These are phyloP conservation scores for Ctenicera cuprea DNA, from an alignment of 2,888 invertebrate genomes.

Conservation along the genomic window DNA sequence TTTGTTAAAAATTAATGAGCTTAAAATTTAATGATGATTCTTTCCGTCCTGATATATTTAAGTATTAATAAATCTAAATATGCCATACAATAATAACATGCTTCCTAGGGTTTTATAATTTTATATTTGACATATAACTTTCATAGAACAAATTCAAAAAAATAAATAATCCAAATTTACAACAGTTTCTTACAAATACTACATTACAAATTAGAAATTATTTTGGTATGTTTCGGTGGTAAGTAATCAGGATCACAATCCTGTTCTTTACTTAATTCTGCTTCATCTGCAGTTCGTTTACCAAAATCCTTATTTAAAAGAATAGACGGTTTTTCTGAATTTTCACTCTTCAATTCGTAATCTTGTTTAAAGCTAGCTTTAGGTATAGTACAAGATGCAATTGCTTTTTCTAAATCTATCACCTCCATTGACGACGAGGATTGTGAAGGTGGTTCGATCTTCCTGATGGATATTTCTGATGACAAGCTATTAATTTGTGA, in stretches of 20 bases:
- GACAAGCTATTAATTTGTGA: conserved; percentile 57
- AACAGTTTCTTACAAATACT: background rate
- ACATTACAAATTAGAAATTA: background rate
- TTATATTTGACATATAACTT: conserved; percentile 1
- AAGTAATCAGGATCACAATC: conserved; percentile 25
- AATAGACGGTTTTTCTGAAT: conserved; percentile 5
- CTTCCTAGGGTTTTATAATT: conserved; percentile 30
- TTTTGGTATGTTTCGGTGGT: conserved; percentile 10
- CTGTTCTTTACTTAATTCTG: conserved; percentile 9
- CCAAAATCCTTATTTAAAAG: background rate
- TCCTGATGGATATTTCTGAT: conserved; percentile 63
- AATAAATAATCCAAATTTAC: conserved; percentile 8
- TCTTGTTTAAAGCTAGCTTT: conserved; percentile 56
- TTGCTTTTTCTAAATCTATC: conserved; percentile 68
- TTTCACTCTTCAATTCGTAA: background rate
- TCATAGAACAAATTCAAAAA: background rate
- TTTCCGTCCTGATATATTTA: no score
- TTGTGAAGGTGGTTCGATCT: conserved; percentile 51
- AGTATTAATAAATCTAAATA: no score
- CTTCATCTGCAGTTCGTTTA: conserved; percentile 25
- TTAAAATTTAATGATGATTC: no score
- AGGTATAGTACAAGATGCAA: conserved; percentile 66
- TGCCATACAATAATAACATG: no score
- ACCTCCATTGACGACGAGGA: conserved; percentile 51
- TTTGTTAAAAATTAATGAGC: no score